These are phyloP conservation scores for Synergus umbraculus DNA, from an alignment of 2,888 invertebrate species.

Conservation along the genomic window DNA sequence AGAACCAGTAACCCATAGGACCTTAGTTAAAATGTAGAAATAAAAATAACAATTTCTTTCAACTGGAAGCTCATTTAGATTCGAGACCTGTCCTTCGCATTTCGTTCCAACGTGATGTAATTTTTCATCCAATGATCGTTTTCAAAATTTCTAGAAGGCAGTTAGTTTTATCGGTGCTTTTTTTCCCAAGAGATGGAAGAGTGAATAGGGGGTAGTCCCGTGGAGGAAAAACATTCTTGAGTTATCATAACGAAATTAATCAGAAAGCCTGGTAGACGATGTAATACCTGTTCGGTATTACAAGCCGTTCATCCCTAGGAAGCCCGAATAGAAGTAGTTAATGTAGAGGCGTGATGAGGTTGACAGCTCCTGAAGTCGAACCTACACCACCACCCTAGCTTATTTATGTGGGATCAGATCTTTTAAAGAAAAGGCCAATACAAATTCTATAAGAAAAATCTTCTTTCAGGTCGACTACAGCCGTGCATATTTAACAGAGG, in stretches of 20 bases:
- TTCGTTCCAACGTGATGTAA: neutral
- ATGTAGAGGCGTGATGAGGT: conserved; percentile 57
- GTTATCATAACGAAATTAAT: conserved; percentile 65
- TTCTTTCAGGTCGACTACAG: neutral
- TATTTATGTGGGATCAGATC: conserved; percentile 35
- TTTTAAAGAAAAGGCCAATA: neutral
- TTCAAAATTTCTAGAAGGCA: neutral
- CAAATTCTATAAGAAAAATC: neutral
- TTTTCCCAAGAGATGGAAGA: neutral
- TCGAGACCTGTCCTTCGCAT: neutral
- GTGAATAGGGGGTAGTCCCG: conserved; percentile 12
- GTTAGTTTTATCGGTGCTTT: neutral
- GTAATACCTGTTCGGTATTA: neutral
- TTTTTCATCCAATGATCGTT: neutral
- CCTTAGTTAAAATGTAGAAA: neutral
- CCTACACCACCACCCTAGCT: conserved; percentile 4
- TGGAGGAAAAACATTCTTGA: conserved; percentile 58
- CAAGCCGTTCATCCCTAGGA: conserved; percentile 15
- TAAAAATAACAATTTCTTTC: neutral
- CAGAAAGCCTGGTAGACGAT: conserved; percentile 50
- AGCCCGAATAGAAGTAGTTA: conserved; percentile 47
- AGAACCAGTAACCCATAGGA: neutral
- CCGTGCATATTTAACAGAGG: neutral
- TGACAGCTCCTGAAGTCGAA: conserved; percentile 54
- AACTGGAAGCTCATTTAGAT: neutral